Conservation (phyloP, 2,888 invertebrate species). For the Merodon equestris region DNA sequence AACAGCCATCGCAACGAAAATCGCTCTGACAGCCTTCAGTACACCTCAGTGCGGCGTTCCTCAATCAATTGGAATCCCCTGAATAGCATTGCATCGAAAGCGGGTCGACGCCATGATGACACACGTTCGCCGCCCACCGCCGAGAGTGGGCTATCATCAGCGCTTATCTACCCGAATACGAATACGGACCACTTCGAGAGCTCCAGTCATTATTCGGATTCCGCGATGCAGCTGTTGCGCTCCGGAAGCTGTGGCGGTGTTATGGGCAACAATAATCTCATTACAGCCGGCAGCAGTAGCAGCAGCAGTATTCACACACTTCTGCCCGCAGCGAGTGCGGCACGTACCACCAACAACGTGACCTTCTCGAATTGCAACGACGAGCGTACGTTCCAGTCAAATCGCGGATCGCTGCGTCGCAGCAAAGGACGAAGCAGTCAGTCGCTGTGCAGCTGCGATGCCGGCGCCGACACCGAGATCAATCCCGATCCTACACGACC, state of each 20-base stretch:
- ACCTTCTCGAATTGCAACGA: constrained; percentile 77
- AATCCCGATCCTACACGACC: constrained; percentile 77
- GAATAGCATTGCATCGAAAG: constrained; percentile 68
- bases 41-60: constrained; percentile 43
- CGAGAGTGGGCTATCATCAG: constrained; percentile 37
- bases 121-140: constrained; percentile 47
- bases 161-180: constrained; percentile 63
- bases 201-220: constrained; percentile 74
- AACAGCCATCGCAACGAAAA: constrained; percentile 62
- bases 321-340: constrained; percentile 46
- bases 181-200: constrained; percentile 73
- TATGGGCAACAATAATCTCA: constrained; percentile 69
- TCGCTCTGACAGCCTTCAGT: constrained; percentile 57
- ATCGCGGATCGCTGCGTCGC: constrained; percentile 77
- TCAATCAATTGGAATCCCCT: constrained; percentile 64
- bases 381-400: constrained; percentile 70
- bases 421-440: constrained; percentile 78
- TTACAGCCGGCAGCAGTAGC: constrained; percentile 57
- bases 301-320: constrained; percentile 70
- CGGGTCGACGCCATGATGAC: constrained; percentile 49
- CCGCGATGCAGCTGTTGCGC: constrained; percentile 72
- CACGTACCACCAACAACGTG: constrained; percentile 72
- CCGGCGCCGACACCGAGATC: constrained; percentile 77
- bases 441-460: constrained; percentile 78
- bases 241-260: constrained; percentile 71